Conservation (phyloP, 2,113 vertebrate species). For the Ciconia maguari region DNA sequence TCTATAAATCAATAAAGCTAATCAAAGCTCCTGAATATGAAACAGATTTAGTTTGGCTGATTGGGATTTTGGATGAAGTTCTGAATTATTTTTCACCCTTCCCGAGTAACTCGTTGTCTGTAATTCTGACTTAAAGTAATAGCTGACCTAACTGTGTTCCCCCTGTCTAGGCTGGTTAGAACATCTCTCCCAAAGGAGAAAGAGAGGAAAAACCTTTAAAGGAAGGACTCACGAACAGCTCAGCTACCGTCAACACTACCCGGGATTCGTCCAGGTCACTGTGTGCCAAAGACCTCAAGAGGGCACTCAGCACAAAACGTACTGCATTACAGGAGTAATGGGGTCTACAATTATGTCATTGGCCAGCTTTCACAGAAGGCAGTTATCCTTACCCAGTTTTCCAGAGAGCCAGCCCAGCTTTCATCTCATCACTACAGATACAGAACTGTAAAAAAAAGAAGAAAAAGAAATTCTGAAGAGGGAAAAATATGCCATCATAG, state of each 20-base stretch:
- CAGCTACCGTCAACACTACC: not conserved
- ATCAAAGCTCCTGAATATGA: not conserved
- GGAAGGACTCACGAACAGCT: not conserved
- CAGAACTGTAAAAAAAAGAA: not conserved
- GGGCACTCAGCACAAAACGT: constrained; percentile 43
- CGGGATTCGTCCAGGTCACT: not conserved
- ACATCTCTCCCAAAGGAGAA: not conserved
- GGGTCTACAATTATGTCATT: accelerated
- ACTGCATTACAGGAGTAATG: accelerated
- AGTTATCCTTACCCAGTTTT: not conserved
- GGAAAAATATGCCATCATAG: not conserved
- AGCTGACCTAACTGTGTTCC: not conserved
- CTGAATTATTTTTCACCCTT: not conserved
- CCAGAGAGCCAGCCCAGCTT: not conserved
- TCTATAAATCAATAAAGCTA: not conserved
- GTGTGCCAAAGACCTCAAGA: not conserved
- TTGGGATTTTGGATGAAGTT: not conserved
- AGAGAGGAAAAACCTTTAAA: not conserved
- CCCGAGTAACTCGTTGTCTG: accelerated
- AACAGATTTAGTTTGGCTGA: not conserved
- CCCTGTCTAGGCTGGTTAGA: not conserved
- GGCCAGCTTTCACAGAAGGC: not conserved
- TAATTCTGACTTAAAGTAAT: not conserved
- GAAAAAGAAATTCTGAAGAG: not conserved
- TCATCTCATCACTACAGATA: not conserved